A percentile compares a stretch with the other conserved stretches of the same genome.
Conservation (phyloP, 2,797 vertebrate genomes). For the Poecilia picta region DNA sequence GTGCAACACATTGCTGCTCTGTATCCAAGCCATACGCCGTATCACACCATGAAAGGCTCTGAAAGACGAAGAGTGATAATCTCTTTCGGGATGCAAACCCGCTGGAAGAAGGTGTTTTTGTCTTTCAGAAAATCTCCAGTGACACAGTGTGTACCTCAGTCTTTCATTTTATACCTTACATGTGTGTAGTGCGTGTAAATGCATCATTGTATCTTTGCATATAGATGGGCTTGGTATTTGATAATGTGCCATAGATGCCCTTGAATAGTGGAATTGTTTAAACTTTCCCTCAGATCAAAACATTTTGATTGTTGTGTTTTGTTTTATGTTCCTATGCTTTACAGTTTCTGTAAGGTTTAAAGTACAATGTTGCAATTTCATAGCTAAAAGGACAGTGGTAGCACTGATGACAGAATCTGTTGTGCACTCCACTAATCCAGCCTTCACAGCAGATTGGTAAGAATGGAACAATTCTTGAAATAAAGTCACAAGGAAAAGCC, state of each 20-base stretch:
- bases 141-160: conserved; percentile 28
- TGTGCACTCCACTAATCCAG: not conserved
- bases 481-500: not conserved
- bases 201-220: not conserved
- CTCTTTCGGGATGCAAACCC: conserved; percentile 54
- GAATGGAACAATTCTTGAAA: not conserved
- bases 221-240: not conserved
- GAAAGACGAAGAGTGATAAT: conserved; percentile 60
- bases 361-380: not conserved
- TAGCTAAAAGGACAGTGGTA: not conserved
- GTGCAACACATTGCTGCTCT: conserved; percentile 62
- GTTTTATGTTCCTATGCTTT: not conserved
- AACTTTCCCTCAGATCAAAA: not conserved
- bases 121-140: conserved; percentile 39
- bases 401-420: not conserved
- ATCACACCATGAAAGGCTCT: conserved; percentile 57
- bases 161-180: conserved; percentile 24
- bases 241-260: not conserved
- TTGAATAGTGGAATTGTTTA: not conserved
- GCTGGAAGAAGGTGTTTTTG: conserved; percentile 65
- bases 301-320: not conserved
- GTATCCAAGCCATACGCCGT: conserved; percentile 53
- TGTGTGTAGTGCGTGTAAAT: conserved; percentile 14
- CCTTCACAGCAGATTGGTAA: not conserved
- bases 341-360: not conserved